A percentile compares a stretch with the other conserved stretches of the same genome.
phyloP scores from a whole-genome alignment of 2,888 invertebrate species.

The Toxonevra muliebris region DNA sequence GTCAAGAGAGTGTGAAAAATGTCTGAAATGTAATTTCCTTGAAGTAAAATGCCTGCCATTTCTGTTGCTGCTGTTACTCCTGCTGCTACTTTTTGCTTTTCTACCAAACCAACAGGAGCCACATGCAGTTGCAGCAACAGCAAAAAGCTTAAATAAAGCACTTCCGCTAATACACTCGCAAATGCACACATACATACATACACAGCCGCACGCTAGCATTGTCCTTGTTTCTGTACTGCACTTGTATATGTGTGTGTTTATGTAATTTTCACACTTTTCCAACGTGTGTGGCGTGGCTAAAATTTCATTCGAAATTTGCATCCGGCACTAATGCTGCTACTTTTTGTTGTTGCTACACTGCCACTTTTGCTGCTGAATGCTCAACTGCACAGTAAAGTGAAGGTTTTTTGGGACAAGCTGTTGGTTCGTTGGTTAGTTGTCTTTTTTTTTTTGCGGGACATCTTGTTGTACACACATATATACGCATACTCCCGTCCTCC shows the following conservation, averaged over 20 bases:
- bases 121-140: too few relatives aligned
- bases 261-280: slow-evolving; percentile 48
- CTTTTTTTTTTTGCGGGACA: too few relatives aligned
- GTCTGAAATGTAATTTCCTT: too few relatives aligned
- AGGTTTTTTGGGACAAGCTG: slow-evolving; percentile 20
- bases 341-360: slow-evolving; percentile 39
- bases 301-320: slow-evolving; percentile 40
- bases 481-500: too few relatives aligned
- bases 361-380: too few relatives aligned
- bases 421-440: slow-evolving; percentile 23
- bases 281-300: slow-evolving; percentile 54
- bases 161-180: too few relatives aligned
- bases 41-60: too few relatives aligned
- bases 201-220: too few relatives aligned
- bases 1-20: neutral
- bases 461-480: too few relatives aligned
- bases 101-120: neutral
- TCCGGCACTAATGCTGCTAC: slow-evolving; percentile 45
- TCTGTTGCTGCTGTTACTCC: too few relatives aligned
- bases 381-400: neutral
- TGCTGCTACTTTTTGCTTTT: neutral
- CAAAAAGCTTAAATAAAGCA: too few relatives aligned
- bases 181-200: too few relatives aligned
- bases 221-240: neutral
- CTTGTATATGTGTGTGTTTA: slow-evolving; percentile 6